phyloP scores from a whole-genome alignment of 2,888 invertebrate species.

The Lithodes maja region DNA sequence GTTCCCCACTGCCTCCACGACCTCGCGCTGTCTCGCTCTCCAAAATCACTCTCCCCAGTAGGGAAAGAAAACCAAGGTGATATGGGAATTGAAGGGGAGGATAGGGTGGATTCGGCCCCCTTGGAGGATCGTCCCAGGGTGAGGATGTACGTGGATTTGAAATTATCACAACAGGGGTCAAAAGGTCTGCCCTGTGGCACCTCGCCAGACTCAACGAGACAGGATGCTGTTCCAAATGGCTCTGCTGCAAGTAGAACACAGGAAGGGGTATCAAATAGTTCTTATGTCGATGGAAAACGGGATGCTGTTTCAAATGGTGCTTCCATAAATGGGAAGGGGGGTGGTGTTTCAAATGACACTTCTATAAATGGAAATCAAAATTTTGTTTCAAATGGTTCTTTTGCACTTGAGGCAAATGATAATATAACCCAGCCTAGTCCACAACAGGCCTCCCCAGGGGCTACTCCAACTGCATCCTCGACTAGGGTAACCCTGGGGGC shows the following conservation, averaged over 20 bases:
- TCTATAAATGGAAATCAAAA: no score
- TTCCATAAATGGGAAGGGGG: no score
- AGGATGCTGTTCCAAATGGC: not conserved
- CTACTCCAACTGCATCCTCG: not conserved
- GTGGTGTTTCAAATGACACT: no score
- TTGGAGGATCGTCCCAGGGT: not conserved
- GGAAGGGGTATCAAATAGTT: no score
- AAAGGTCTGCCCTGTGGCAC: not conserved
- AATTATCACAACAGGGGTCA: not conserved
- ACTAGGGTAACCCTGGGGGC: not conserved
- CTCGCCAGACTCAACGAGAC: not conserved
- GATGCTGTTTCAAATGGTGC: no score
- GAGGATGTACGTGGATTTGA: conserved; percentile 3
- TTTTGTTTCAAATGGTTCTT: no score
- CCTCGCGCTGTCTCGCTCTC: not conserved
- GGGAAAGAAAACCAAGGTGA: not conserved
- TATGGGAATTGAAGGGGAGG: not conserved
- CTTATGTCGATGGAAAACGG: no score
- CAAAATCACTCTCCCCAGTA: not conserved
- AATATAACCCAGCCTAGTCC: not conserved
- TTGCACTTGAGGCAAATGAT: not conserved
- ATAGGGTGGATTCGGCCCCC: not conserved
- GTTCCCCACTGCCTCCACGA: not conserved
- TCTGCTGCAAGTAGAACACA: no score
- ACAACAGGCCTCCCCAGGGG: not conserved